phyloP scores from a whole-genome alignment of 2,113 vertebrate species.

The Phainopepla nitens region DNA sequence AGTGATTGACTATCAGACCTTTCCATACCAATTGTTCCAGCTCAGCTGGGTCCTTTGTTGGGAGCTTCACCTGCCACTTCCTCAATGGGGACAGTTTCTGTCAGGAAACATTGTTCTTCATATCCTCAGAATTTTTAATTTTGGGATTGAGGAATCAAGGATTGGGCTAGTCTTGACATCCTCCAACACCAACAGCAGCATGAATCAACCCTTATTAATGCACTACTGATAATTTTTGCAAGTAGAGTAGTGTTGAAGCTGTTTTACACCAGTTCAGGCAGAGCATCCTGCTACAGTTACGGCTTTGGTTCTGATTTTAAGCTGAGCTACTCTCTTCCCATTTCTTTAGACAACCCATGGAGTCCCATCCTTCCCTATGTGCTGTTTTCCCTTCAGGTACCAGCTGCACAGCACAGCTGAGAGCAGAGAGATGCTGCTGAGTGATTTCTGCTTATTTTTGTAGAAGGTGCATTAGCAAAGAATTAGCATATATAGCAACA shows the following conservation, averaged over 20 bases:
- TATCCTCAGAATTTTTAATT: neutral
- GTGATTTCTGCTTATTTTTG: neutral
- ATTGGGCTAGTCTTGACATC: neutral
- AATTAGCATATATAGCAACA: neutral
- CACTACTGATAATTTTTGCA: neutral
- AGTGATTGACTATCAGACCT: neutral
- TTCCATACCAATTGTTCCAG: neutral
- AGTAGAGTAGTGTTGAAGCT: neutral
- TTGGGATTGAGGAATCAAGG: too few species aligned
- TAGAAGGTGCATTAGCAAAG: neutral
- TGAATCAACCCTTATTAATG: too few species aligned
- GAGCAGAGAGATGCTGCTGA: neutral
- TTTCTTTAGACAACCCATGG: neutral
- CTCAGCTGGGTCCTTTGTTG: neutral
- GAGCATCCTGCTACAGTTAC: neutral
- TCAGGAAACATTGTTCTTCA: neutral
- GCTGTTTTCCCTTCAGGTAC: neutral
- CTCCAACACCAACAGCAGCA: neutral
- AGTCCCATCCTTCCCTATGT: neutral
- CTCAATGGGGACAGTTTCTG: neutral
- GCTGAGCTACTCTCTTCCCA: neutral
- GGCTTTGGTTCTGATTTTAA: neutral
- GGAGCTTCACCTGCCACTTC: neutral
- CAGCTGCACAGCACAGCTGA: neutral
- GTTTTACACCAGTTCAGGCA: neutral